Evolutionary conservation across 2,113 vertebrate species (phyloP).

Genomic region (Peromyscus californicus): DNA sequence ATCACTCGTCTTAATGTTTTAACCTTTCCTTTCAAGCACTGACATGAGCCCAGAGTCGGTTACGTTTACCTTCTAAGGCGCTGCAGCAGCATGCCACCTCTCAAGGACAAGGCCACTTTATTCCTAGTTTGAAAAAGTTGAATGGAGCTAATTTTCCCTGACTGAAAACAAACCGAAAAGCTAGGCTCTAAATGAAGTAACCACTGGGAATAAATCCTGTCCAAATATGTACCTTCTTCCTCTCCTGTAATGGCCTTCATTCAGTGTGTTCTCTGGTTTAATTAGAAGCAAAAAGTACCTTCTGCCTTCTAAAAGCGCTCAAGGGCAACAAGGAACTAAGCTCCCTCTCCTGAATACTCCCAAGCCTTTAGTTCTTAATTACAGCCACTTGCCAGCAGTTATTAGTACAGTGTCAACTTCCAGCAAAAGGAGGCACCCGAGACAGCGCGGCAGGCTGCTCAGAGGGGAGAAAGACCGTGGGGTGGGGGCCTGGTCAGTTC

Average conservation of each 20-base stretch:
- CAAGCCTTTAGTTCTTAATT: constrained; percentile 43
- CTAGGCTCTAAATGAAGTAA: neutral
- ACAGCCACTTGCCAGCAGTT: constrained; percentile 27
- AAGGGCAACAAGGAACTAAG: neutral
- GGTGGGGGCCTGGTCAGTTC: neutral
- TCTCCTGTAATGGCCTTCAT: neutral
- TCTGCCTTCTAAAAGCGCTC: constrained; percentile 33
- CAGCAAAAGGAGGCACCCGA: neutral
- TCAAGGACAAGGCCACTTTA: neutral
- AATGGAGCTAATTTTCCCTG: neutral
- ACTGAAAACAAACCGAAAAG: neutral
- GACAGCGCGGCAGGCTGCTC: neutral
- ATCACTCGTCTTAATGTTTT: neutral
- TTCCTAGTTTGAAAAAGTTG: constrained; percentile 19
- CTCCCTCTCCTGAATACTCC: constrained; percentile 15
- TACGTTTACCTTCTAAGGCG: neutral
- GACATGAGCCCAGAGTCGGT: neutral
- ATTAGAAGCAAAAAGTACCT: constrained; percentile 44
- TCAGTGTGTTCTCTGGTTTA: constrained; percentile 28
- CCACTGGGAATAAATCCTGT: neutral
- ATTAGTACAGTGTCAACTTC: neutral
- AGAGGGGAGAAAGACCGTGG: neutral
- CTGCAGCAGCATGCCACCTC: neutral
- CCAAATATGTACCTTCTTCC: neutral
- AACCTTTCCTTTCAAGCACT: neutral